Percentiles rank a stretch among this genome's conserved stretches.
These are phyloP conservation scores for Enhydra lutris DNA, from an alignment of 2,113 vertebrate species.

Conservation along the genomic window DNA sequence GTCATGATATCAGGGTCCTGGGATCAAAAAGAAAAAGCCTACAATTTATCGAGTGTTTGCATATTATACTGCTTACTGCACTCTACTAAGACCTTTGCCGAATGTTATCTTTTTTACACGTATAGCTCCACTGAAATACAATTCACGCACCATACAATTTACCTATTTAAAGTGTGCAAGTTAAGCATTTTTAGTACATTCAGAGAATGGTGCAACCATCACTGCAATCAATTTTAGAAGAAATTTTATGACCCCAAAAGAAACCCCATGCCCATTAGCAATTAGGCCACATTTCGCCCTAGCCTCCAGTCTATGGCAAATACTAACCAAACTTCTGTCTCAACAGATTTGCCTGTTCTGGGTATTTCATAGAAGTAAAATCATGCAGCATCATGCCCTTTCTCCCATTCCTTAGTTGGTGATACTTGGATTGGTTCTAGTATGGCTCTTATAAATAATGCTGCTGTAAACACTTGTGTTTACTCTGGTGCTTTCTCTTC, in stretches of 20 bases:
- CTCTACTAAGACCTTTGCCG: neutral
- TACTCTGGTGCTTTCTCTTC: neutral
- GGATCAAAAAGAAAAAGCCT: neutral
- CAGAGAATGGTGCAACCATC: neutral
- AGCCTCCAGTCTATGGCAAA: neutral
- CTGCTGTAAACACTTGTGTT: neutral
- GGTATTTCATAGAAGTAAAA: neutral
- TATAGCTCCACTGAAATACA: neutral
- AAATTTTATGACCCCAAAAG: neutral
- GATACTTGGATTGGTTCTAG: neutral
- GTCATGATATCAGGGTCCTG: neutral
- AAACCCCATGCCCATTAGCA: neutral
- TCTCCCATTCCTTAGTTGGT: neutral
- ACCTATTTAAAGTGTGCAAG: neutral
- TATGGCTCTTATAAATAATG: neutral
- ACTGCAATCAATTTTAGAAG: neutral
- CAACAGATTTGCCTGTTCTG: neutral
- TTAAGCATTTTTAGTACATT: neutral
- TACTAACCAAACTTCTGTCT: neutral
- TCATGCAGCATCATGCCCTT: neutral
- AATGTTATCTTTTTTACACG: neutral
- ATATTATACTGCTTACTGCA: neutral
- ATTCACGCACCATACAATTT: neutral
- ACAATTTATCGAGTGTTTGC: neutral
- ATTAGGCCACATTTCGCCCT: neutral